Conservation (phyloP, 2,797 vertebrate genomes). For the Geotrypetes seraphini region DNA sequence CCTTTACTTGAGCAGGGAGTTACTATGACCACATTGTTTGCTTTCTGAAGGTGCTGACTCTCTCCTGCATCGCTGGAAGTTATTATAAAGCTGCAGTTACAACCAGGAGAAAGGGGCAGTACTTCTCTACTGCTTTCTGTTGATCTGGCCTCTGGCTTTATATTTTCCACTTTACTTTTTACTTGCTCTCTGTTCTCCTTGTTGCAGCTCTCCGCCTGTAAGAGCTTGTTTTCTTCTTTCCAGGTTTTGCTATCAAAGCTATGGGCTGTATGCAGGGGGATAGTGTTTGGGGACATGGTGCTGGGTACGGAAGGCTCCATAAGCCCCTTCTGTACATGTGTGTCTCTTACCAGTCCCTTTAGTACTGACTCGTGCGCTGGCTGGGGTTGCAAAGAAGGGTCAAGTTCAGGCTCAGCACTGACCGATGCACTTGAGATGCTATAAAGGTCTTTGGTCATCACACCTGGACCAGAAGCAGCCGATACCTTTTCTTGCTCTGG, state of each 20-base stretch:
- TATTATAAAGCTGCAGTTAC: slow-evolving; percentile 5
- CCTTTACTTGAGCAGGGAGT: not conserved
- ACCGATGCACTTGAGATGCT: not conserved
- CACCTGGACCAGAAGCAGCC: too few species aligned
- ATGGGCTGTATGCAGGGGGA: not conserved
- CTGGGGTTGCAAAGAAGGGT: slow-evolving; percentile 5
- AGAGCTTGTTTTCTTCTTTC: slow-evolving; percentile 2
- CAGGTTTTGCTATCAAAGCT: not conserved
- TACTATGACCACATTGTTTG: slow-evolving; percentile 4
- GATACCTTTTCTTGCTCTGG: not conserved
- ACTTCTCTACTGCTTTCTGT: not conserved
- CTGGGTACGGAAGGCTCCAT: not conserved
- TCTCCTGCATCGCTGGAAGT: slow-evolving; percentile 16
- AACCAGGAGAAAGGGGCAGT: slow-evolving; percentile 13
- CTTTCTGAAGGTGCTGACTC: slow-evolving; percentile 2
- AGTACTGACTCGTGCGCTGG: slow-evolving; percentile 3
- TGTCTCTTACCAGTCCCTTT: slow-evolving; percentile 4
- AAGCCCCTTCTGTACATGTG: slow-evolving; percentile 3
- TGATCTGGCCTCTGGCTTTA: too few species aligned
- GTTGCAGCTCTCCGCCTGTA: too few species aligned
- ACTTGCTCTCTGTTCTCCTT: slow-evolving; percentile 1
- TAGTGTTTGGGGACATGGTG: not conserved
- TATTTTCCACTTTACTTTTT: too few species aligned
- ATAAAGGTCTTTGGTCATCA: too few species aligned
- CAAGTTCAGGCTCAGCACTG: not conserved